Evolutionary conservation across 2,888 invertebrate species (phyloP).

Genomic region (Melolontha melolontha): DNA sequence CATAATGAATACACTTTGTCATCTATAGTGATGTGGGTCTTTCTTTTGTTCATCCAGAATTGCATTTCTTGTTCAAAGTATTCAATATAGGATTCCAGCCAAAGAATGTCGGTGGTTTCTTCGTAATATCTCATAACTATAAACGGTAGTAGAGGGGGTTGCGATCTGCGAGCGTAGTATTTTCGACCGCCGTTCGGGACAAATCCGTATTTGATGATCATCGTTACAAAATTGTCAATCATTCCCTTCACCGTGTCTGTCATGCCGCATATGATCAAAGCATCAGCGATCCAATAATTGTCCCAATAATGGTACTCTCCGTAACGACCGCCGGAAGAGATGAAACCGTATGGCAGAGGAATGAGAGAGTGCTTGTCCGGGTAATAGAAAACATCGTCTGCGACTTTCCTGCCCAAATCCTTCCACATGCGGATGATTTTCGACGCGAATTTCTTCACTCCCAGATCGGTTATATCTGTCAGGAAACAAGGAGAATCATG

Average conservation of each 20-base stretch:
- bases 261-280: constrained; percentile 83
- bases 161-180: constrained; percentile 80
- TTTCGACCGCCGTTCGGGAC: constrained; percentile 87
- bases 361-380: constrained; percentile 62
- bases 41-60: constrained; percentile 74
- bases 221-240: constrained; percentile 79
- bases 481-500: constrained; percentile 72
- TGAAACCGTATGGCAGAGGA: constrained; percentile 70
- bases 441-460: constrained; percentile 72
- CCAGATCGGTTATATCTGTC: constrained; percentile 69
- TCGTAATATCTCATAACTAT: constrained; percentile 79
- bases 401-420: constrained; percentile 72
- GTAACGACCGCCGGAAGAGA: constrained; percentile 80
- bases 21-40: constrained; percentile 67
- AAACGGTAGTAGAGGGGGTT: constrained; percentile 77
- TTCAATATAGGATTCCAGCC: constrained; percentile 71
- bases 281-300: constrained; percentile 87
- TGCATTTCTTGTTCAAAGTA: constrained; percentile 73
- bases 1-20: constrained; percentile 68
- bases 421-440: constrained; percentile 75
- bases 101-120: constrained; percentile 73
- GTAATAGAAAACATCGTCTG: constrained; percentile 68
- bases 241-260: constrained; percentile 76
- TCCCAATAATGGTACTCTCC: constrained; percentile 89
- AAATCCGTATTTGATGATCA: constrained; percentile 76